These are phyloP conservation scores for Scaptomyza reducta DNA, from an alignment of 2,888 invertebrate species.

Conservation along the genomic window DNA sequence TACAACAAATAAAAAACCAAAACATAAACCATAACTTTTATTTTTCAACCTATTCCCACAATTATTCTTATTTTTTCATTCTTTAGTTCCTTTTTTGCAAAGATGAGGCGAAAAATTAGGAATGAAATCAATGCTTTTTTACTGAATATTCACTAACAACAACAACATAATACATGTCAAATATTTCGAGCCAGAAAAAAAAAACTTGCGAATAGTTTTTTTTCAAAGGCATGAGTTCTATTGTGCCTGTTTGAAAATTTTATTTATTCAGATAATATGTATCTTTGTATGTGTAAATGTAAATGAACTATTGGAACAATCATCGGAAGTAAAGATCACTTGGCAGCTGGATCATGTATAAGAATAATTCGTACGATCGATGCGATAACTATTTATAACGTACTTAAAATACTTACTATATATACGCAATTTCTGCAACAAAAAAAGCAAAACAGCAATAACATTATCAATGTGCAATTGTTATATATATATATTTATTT, in stretches of 20 bases:
- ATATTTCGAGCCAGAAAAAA: constrained; percentile 9
- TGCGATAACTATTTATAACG: constrained; percentile 47
- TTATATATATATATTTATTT: constrained; percentile 30
- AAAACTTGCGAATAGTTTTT: constrained; percentile 2
- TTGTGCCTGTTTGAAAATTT: constrained; percentile 44
- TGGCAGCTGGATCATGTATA: constrained; percentile 39
- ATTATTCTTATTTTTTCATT: constrained; percentile 1
- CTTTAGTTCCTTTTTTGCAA: not conserved
- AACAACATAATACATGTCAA: constrained; percentile 7
- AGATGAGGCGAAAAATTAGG: not conserved
- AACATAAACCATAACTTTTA: constrained; percentile 49
- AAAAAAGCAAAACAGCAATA: constrained; percentile 51
- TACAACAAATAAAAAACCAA: constrained; percentile 68
- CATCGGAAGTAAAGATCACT: constrained; percentile 1
- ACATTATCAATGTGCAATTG: constrained; percentile 58
- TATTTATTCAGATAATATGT: constrained; percentile 2
- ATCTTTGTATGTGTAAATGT: constrained; percentile 26
- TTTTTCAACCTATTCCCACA: constrained; percentile 4
- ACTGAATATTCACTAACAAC: not conserved
- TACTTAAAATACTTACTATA: constrained; percentile 42
- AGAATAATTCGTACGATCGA: constrained; percentile 32
- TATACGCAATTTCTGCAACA: constrained; percentile 39
- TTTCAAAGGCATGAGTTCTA: constrained; percentile 47
- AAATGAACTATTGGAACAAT: constrained; percentile 11
- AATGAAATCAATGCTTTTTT: constrained; percentile 2